A percentile compares a stretch with the other conserved stretches of the same genome.
phyloP scores from a whole-genome alignment of 1,140 invertebrate species.

The Pentalonia nigronervosa region DNA sequence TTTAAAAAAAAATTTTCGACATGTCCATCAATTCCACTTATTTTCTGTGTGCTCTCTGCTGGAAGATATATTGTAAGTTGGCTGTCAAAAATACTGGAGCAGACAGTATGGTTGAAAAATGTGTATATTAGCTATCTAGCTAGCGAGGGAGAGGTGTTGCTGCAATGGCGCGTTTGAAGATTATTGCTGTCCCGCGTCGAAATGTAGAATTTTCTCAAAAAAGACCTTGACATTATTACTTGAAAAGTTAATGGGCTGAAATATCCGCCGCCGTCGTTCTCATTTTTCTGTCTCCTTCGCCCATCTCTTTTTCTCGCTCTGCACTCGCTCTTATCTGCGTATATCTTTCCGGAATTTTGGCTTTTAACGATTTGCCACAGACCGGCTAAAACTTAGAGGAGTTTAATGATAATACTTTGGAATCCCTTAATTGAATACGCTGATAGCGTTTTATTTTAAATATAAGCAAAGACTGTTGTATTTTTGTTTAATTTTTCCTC shows the following conservation, averaged over 20 bases:
- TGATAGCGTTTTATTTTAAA: slow-evolving; percentile 24
- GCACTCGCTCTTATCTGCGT: not conserved
- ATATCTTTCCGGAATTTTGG: slow-evolving; percentile 35
- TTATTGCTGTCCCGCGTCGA: slow-evolving; percentile 47
- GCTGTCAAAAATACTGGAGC: slow-evolving; percentile 25
- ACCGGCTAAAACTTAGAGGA: not conserved
- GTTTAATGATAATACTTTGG: not conserved
- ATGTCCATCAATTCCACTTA: not conserved
- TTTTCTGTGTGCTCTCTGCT: not conserved
- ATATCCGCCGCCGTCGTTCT: slow-evolving; percentile 13
- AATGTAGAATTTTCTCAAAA: slow-evolving; percentile 41
- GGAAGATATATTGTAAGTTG: slow-evolving; percentile 27
- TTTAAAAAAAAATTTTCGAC: not conserved
- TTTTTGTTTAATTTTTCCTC: not conserved
- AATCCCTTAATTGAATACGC: slow-evolving; percentile 21
- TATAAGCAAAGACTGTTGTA: not conserved
- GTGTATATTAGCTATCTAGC: not conserved
- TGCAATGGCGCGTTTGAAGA: not conserved
- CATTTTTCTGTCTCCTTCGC: not conserved
- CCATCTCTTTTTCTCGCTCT: not conserved
- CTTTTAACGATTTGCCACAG: slow-evolving; percentile 36
- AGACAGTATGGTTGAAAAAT: not conserved
- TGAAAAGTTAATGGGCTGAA: slow-evolving; percentile 46
- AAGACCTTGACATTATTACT: slow-evolving; percentile 53
- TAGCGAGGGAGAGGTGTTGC: not conserved